A percentile compares a stretch with the other conserved stretches of the same genome.
phyloP scores from a whole-genome alignment of 2,888 invertebrate species.

The Zelleria hepariella region DNA sequence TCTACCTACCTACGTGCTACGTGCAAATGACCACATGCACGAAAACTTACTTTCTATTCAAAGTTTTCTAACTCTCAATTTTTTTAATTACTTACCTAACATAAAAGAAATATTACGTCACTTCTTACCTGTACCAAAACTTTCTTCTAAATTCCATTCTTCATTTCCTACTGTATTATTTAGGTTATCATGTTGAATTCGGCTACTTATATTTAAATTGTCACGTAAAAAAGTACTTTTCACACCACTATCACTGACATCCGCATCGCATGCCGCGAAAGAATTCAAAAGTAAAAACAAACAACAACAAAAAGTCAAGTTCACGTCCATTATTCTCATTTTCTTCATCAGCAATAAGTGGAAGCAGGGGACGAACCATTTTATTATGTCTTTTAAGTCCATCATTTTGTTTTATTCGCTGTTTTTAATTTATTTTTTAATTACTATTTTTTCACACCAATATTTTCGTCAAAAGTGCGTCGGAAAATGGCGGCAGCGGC shows the following conservation, averaged over 20 bases:
- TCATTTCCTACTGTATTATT: slow-evolving; percentile 1
- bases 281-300: slow-evolving; percentile 48
- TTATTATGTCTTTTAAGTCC: slow-evolving; percentile 64
- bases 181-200: slow-evolving; percentile 17
- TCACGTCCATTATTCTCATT: slow-evolving; percentile 28
- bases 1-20: too few relatives aligned
- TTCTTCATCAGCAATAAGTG: slow-evolving; percentile 37
- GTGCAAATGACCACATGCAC: too few relatives aligned
- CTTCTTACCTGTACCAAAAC: slow-evolving; percentile 23
- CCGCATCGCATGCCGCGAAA: slow-evolving; percentile 24
- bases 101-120: background rate
- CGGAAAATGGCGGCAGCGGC: slow-evolving; percentile 13
- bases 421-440: too few relatives aligned
- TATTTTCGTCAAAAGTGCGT: slow-evolving; percentile 8
- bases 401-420: slow-evolving; percentile 37
- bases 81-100: background rate
- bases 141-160: slow-evolving; percentile 13
- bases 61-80: background rate
- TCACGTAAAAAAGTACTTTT: slow-evolving; percentile 14
- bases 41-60: too few relatives aligned
- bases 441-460: slow-evolving; percentile 13
- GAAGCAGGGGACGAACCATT: slow-evolving; percentile 64
- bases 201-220: slow-evolving; percentile 13
- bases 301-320: slow-evolving; percentile 34
- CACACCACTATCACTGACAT: slow-evolving; percentile 28